Evolutionary conservation across 1,140 invertebrate genomes (phyloP).

Genomic region (Idris sp.): DNA sequence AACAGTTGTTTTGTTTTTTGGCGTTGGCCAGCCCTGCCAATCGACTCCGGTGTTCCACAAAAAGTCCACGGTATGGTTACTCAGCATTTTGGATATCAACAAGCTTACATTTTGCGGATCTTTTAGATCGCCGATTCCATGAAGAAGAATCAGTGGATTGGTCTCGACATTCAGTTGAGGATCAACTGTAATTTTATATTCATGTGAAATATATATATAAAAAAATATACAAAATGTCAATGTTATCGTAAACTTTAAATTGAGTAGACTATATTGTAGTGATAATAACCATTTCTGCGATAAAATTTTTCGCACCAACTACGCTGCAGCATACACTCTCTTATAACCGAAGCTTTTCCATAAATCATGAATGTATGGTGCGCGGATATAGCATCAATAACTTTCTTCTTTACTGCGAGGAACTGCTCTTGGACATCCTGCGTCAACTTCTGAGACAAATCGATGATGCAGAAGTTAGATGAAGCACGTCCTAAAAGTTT

Average conservation of each 20-base stretch:
- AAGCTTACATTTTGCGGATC: slow-evolving; percentile 70
- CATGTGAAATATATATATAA: no score
- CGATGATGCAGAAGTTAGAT: not conserved
- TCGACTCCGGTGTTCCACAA: slow-evolving; percentile 93
- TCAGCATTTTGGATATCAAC: slow-evolving; percentile 74
- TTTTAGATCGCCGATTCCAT: slow-evolving; percentile 70
- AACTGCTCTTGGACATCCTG: slow-evolving; percentile 70
- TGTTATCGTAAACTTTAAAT: no score
- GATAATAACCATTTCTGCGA: slow-evolving; percentile 58
- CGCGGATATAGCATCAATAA: slow-evolving; percentile 69
- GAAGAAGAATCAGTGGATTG: slow-evolving; percentile 68
- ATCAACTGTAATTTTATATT: slow-evolving; percentile 60
- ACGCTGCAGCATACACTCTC: slow-evolving; percentile 72
- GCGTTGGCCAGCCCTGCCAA: slow-evolving; percentile 84
- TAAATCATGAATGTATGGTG: slow-evolving; percentile 76
- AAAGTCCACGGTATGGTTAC: slow-evolving; percentile 86
- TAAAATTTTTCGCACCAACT: slow-evolving; percentile 76
- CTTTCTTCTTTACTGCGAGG: slow-evolving; percentile 68
- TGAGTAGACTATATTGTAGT: no score
- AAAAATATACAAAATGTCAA: no score
- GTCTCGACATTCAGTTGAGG: slow-evolving; percentile 68
- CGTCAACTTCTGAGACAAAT: slow-evolving; percentile 42
- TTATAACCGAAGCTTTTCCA: slow-evolving; percentile 71
- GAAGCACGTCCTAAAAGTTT: not conserved
- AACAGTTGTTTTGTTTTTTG: slow-evolving; percentile 82